These are phyloP conservation scores for Gasteruption jaculator DNA, from an alignment of 2,888 invertebrate species.

Conservation along the genomic window DNA sequence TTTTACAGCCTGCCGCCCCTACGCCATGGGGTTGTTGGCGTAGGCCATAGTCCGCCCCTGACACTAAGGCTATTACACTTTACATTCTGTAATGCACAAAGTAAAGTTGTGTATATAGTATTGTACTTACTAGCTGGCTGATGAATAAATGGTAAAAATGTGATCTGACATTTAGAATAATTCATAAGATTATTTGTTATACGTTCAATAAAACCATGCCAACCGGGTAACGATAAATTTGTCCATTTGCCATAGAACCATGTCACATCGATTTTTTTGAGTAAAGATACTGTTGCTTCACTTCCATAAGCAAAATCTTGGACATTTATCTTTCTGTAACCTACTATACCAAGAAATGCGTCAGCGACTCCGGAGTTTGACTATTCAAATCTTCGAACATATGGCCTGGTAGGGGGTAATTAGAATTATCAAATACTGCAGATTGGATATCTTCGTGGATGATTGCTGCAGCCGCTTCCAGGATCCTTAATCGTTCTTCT, in stretches of 20 bases:
- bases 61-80: too few relatives aligned
- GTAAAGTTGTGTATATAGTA: too few relatives aligned
- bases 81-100: too few relatives aligned
- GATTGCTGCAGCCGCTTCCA: slow-evolving; percentile 18
- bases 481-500: slow-evolving; percentile 12
- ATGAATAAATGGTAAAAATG: slow-evolving; percentile 20
- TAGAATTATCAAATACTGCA: slow-evolving; percentile 11
- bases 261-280: slow-evolving; percentile 28
- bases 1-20: too few relatives aligned
- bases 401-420: neutral
- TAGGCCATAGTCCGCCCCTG: too few relatives aligned
- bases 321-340: slow-evolving; percentile 27
- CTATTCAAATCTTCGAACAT: neutral
- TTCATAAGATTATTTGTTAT: slow-evolving; percentile 20
- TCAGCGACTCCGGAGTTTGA: neutral
- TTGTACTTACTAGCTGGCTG: slow-evolving; percentile 21
- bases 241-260: slow-evolving; percentile 36
- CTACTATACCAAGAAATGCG: slow-evolving; percentile 31
- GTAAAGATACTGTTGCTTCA: slow-evolving; percentile 20
- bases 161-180: slow-evolving; percentile 21
- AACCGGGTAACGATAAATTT: slow-evolving; percentile 25
- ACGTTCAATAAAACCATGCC: slow-evolving; percentile 31
- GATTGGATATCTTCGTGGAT: slow-evolving; percentile 22
- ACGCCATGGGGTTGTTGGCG: too few relatives aligned
- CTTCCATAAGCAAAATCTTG: too few relatives aligned